Evolutionary conservation across 2,888 invertebrate genomes (phyloP).

Genomic region (Drosophila pseudotakahashii): DNA sequence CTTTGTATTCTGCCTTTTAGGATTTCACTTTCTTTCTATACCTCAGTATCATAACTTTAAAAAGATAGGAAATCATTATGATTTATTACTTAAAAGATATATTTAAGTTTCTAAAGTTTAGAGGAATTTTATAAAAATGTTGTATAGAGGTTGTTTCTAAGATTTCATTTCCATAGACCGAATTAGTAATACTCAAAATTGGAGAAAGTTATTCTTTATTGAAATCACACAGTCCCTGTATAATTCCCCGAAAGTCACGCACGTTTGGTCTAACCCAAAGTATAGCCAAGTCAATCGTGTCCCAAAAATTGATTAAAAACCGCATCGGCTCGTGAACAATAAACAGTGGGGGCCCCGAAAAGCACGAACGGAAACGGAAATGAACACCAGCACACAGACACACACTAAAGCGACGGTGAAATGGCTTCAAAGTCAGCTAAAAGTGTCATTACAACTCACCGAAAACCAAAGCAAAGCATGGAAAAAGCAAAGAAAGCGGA

Average conservation of each 20-base stretch:
- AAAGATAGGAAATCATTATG: not conserved
- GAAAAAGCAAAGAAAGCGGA: conserved; percentile 38
- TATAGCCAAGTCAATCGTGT: conserved; percentile 56
- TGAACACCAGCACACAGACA: conserved; percentile 34
- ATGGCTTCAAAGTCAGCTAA: conserved; percentile 81
- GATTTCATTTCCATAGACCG: too few relatives aligned
- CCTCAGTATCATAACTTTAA: not conserved
- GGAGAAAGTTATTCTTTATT: not conserved
- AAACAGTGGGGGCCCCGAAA: conserved; percentile 21
- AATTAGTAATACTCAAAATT: too few relatives aligned
- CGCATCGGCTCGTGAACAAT: conserved; percentile 50
- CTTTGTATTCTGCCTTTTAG: not conserved
- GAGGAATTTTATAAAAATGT: too few relatives aligned
- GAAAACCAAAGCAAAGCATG: conserved; percentile 53
- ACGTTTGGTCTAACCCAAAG: conserved; percentile 15
- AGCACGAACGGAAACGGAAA: conserved; percentile 68
- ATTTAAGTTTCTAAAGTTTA: too few relatives aligned
- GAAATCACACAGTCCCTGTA: not conserved
- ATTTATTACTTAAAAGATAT: too few relatives aligned
- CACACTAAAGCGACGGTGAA: conserved; percentile 16
- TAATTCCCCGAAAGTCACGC: conserved; percentile 15
- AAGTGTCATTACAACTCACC: conserved; percentile 80
- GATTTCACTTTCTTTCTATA: not conserved
- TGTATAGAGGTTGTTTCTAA: too few relatives aligned
- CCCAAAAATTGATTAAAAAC: conserved; percentile 75